Conservation (phyloP, 2,888 invertebrate species). For the Melieria omissa region DNA sequence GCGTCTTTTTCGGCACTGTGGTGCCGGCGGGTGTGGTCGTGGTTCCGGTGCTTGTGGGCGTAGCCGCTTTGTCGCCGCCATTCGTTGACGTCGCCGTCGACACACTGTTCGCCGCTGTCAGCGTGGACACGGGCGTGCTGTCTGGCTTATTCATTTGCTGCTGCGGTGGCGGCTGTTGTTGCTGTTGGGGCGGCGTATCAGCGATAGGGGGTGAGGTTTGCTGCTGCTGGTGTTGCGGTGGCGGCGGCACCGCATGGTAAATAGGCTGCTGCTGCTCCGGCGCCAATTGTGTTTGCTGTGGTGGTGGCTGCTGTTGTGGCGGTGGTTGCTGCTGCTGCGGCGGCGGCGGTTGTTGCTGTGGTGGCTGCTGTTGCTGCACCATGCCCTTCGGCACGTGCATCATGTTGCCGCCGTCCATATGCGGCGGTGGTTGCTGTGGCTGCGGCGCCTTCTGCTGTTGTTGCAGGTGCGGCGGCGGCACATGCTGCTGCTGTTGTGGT, state of each 20-base stretch:
- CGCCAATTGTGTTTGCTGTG: constrained; percentile 43
- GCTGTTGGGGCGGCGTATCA: constrained; percentile 39
- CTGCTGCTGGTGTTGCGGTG: constrained; percentile 47
- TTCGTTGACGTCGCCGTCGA: constrained; percentile 33
- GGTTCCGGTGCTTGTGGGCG: constrained; percentile 40
- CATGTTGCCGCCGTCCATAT: constrained; percentile 40
- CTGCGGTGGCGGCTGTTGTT: constrained; percentile 29
- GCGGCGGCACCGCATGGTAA: constrained; percentile 22
- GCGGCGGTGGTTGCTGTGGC: constrained; percentile 50
- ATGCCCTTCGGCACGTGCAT: constrained; percentile 35
- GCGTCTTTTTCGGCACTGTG: constrained; percentile 71
- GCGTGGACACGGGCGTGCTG: constrained; percentile 27
- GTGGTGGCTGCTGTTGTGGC: constrained; percentile 28
- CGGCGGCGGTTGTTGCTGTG: constrained; percentile 40
- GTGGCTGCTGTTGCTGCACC: constrained; percentile 44
- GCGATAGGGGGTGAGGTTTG: constrained; percentile 50
- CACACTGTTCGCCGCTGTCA: constrained; percentile 21
- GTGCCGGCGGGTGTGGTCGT: constrained; percentile 48
- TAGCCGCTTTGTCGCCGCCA: constrained; percentile 20
- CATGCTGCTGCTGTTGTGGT: constrained; percentile 50
- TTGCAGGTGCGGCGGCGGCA: constrained; percentile 47
- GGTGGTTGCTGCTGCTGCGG: constrained; percentile 46
- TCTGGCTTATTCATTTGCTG: constrained; percentile 29
- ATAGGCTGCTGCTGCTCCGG: constrained; percentile 26
- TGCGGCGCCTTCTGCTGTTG: constrained; percentile 42